These are phyloP conservation scores for Lycophotia porphyrea DNA, from an alignment of 2,888 invertebrate species.

Conservation along the genomic window DNA sequence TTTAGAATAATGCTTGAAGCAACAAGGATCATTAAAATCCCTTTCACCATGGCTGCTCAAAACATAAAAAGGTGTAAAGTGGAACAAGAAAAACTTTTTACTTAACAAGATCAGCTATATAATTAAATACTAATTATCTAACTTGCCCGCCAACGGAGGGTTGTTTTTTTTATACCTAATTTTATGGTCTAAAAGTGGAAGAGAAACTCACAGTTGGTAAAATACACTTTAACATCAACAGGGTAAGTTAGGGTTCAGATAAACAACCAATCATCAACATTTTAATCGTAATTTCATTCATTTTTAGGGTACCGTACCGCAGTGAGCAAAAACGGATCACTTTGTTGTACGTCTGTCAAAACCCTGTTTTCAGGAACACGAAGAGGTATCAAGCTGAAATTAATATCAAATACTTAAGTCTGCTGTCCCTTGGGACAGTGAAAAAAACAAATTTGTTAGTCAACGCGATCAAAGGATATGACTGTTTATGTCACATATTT, in stretches of 20 bases:
- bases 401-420: no score
- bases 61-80: not conserved
- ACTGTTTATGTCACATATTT: no score
- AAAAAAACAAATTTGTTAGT: no score
- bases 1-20: not conserved
- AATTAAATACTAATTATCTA: constrained; percentile 28
- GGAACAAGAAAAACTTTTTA: constrained; percentile 19
- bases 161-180: constrained; percentile 9
- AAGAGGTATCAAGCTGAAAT: no score
- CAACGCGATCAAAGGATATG: no score
- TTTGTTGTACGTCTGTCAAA: no score
- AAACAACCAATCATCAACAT: not conserved
- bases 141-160: constrained; percentile 3
- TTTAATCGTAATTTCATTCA: not conserved
- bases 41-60: not conserved
- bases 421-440: no score
- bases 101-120: constrained; percentile 7
- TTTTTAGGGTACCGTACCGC: no score
- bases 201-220: not conserved
- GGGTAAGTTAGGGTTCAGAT: not conserved
- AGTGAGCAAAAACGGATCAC: no score
- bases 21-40: not conserved
- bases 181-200: constrained; percentile 5
- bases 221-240: not conserved
- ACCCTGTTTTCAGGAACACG: no score